Conservation (phyloP, 1,140 invertebrate genomes). For the Leptinotarsa defecta region DNA sequence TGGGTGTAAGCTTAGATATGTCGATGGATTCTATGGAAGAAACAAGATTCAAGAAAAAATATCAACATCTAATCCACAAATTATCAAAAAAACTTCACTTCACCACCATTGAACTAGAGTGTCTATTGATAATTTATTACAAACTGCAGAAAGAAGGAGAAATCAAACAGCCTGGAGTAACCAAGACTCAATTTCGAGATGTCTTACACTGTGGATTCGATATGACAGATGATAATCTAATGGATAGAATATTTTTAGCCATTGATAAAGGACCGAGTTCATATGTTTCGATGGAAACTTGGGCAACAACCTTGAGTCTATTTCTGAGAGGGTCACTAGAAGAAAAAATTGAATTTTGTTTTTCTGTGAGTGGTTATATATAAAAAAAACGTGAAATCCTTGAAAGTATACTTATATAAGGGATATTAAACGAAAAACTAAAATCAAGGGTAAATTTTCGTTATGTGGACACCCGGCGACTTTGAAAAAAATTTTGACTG, state of each 20-base stretch:
- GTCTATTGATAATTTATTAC: slow-evolving; percentile 54
- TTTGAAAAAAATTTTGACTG: no score
- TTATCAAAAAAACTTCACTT: slow-evolving; percentile 58
- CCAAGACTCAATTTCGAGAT: slow-evolving; percentile 66
- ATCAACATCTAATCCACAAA: slow-evolving; percentile 57
- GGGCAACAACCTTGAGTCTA: slow-evolving; percentile 68
- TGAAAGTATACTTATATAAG: no score
- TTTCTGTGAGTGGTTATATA: slow-evolving; percentile 57
- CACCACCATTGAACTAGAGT: slow-evolving; percentile 58
- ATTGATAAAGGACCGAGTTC: slow-evolving; percentile 65
- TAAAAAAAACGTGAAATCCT: not conserved
- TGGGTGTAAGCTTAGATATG: slow-evolving; percentile 56
- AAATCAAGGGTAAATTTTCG: no score
- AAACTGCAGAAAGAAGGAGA: slow-evolving; percentile 55
- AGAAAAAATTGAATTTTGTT: slow-evolving; percentile 70
- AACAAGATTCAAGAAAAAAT: slow-evolving; percentile 61
- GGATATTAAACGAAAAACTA: no score
- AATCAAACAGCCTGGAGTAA: slow-evolving; percentile 56
- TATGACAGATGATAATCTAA: slow-evolving; percentile 72
- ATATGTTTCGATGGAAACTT: slow-evolving; percentile 67
- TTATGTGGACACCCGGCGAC: no score
- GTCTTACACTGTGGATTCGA: slow-evolving; percentile 73
- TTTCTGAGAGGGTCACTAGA: slow-evolving; percentile 69
- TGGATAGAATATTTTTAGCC: slow-evolving; percentile 65
- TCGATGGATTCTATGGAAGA: slow-evolving; percentile 63